Conservation (phyloP, 2,888 invertebrate species). For the Hesperia comma region DNA sequence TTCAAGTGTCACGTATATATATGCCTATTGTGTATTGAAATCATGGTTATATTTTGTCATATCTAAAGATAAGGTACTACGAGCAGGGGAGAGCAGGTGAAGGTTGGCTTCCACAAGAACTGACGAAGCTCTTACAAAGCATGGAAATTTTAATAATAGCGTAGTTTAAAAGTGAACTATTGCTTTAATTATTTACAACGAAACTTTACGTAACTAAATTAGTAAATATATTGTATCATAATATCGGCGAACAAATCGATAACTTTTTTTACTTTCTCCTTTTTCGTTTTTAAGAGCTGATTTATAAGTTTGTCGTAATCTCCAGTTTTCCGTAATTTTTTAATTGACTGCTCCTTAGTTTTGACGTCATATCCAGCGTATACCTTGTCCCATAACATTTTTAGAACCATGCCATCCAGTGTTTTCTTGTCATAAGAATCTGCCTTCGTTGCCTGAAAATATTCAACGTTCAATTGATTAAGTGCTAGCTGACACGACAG, state of each 20-base stretch:
- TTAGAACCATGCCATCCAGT: conserved; percentile 69
- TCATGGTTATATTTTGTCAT: no score
- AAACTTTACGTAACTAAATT: conserved; percentile 51
- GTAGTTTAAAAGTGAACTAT: neutral
- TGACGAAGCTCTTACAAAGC: no score
- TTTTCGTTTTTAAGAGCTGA: conserved; percentile 60
- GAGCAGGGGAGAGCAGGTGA: no score
- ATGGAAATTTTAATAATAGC: no score
- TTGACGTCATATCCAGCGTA: conserved; percentile 59
- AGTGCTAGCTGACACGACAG: no score
- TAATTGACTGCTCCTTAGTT: conserved; percentile 64
- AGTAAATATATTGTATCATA: conserved; percentile 48
- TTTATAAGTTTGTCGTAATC: conserved; percentile 65
- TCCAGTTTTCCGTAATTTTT: conserved; percentile 54
- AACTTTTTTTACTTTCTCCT: conserved; percentile 60
- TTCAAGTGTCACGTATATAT: no score
- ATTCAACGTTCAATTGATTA: no score
- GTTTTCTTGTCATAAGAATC: conserved; percentile 57
- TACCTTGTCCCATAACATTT: conserved; percentile 71
- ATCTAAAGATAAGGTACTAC: no score
- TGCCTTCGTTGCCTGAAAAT: neutral
- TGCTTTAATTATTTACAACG: conserved; percentile 19
- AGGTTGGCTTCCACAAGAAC: no score
- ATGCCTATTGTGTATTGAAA: no score
- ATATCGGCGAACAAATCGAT: conserved; percentile 64